Conservation (phyloP, 2,797 vertebrate genomes). For the Morelia viridis region DNA sequence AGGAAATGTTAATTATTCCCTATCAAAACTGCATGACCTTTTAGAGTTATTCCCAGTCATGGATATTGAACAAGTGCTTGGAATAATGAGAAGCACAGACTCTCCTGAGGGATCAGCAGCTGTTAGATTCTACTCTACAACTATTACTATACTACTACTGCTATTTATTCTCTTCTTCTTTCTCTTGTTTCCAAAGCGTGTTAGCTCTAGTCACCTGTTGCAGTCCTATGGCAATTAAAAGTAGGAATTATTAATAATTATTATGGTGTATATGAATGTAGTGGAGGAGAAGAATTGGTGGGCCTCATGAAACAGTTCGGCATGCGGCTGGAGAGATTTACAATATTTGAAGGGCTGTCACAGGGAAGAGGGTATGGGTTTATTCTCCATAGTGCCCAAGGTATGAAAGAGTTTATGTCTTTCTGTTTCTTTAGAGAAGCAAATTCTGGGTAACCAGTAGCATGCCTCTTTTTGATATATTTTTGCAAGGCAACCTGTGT, state of each 20-base stretch:
- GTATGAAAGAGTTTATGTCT: background rate
- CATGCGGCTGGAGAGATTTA: background rate
- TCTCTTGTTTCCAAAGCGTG: background rate
- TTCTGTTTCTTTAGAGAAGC: background rate
- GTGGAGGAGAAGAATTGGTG: background rate
- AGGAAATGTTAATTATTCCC: conserved; percentile 37
- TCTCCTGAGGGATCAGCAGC: background rate
- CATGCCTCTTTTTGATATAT: background rate
- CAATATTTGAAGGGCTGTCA: background rate
- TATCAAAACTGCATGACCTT: conserved; percentile 35
- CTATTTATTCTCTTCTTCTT: background rate
- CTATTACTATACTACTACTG: background rate
- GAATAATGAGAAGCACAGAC: conserved; percentile 13
- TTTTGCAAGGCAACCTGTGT: background rate
- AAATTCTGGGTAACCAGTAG: background rate
- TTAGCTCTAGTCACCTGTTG: background rate
- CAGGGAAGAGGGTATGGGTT: background rate
- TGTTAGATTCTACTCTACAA: background rate
- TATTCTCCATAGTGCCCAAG: background rate
- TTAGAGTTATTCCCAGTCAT: conserved; percentile 19
- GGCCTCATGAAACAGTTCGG: background rate
- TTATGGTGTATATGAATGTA: background rate
- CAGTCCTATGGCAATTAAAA: background rate
- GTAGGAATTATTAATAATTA: background rate
- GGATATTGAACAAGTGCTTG: conserved; percentile 20